Base-by-base conservation (phyloP, 2,888 invertebrate genomes). In the Salticus scenicus region DNA sequence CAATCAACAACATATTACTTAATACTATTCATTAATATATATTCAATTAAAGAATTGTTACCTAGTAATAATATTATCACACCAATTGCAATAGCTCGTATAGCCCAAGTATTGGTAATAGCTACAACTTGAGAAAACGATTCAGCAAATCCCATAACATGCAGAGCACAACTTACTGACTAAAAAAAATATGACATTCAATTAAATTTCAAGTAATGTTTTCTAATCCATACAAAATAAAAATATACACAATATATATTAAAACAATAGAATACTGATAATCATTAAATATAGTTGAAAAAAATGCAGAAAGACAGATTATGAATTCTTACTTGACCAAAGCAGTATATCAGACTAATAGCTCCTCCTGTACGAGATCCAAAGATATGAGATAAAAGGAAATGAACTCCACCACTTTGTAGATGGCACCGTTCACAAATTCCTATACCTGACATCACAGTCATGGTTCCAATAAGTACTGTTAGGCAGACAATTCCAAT, bases 381-480 rank as follows among this genome's bases (percentile, higher is more conserved):
- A 31, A 99, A 92, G 2, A 98, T 97, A 90, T 98, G 98, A 0
- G 98, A 96, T 47, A 99, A 92, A 84, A 99, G 93, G 92, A 98
- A 98, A 92, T 98, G 98, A 31, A 98, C 97, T 71, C 98, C 98
- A n/a, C 98, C 98, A 92, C 97, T 97, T 92, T 98, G 97, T 90
- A 98, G 95, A 87, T 96, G 94, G 92, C 97, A 97, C 91, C 98
- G 92, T 91, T 98, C 98, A 92, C 98, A 98, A 89, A 98, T 98
- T 67, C 98, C 98, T 85, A 98, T 97, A 28, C 98, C 98, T 89
- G 98, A 97, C 75, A 98, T 93, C 27, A 98, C 97, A 80, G 97
- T 96, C 89, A 98, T 95, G 89, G 98, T 92, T 37, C 97, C 97
- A 88, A 98, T 95, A 89, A 96, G 94, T 71, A 98, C 97, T 93